phyloP scores from a whole-genome alignment of 2,888 invertebrate genomes.

The Limnephilus marmoratus region DNA sequence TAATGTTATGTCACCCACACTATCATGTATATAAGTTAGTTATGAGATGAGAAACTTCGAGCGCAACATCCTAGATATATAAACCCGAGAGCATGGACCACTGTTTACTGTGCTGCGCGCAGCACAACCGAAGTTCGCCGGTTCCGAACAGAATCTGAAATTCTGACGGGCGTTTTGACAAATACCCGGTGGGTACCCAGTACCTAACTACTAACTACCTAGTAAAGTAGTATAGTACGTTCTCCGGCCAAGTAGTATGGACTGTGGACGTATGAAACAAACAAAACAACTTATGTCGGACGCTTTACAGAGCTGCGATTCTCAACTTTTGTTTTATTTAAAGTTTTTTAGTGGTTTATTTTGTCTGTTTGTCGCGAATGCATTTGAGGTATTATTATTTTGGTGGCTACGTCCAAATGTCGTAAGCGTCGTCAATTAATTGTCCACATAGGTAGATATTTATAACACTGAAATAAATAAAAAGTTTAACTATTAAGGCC shows the following conservation, averaged over 20 bases:
- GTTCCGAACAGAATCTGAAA: constrained; percentile 8
- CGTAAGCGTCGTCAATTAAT: neutral
- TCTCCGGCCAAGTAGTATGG: neutral
- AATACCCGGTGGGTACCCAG: neutral
- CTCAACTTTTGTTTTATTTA: neutral
- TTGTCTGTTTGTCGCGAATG: neutral
- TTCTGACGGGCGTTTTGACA: neutral
- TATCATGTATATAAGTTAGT: neutral
- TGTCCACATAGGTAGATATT: neutral
- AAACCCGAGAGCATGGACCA: constrained; percentile 2
- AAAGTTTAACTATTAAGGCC: no score
- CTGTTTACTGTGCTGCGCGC: neutral
- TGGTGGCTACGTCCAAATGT: no score
- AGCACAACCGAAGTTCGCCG: constrained; percentile 7
- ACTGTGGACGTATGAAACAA: constrained; percentile 16
- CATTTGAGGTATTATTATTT: no score
- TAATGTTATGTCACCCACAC: constrained; percentile 25
- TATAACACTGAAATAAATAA: no score
- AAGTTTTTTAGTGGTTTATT: neutral
- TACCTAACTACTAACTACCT: neutral
- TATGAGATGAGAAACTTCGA: neutral
- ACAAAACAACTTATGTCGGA: constrained; percentile 28
- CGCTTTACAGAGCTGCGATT: neutral
- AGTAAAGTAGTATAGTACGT: neutral
- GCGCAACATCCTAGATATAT: neutral